phyloP scores from a whole-genome alignment of 2,797 vertebrate genomes.

The Protosalanx chinensis region DNA sequence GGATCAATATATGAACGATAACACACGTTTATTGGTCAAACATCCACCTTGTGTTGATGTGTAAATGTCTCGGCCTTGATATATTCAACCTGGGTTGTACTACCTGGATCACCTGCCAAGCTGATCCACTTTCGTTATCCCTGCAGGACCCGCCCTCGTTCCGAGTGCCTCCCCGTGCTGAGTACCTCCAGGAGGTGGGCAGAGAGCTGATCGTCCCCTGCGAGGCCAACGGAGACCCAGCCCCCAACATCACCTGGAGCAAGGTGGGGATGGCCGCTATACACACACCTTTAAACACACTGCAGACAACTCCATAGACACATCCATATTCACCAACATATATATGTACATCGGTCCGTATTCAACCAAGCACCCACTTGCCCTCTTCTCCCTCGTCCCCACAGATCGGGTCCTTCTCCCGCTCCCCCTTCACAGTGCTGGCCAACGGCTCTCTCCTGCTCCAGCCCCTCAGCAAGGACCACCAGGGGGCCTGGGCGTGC shows the following conservation, averaged over 20 bases:
- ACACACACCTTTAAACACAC: background rate
- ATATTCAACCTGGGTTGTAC: too few relatives aligned
- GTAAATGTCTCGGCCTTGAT: too few relatives aligned
- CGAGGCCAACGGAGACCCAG: conserved; percentile 79
- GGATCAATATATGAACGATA: too few relatives aligned
- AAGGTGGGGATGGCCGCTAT: conserved; percentile 73
- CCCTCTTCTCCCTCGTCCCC: background rate
- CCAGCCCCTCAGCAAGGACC: conserved; percentile 83
- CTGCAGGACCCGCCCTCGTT: conserved; percentile 87
- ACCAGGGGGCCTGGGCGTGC: conserved; percentile 90
- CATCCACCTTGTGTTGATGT: too few relatives aligned
- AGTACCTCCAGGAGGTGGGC: conserved; percentile 94
- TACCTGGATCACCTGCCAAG: too few relatives aligned
- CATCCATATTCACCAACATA: background rate
- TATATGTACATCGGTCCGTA: background rate
- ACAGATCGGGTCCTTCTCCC: conserved; percentile 78
- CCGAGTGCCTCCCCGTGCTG: conserved; percentile 74
- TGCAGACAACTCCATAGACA: background rate
- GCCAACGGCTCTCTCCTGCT: conserved; percentile 85
- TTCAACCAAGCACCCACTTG: background rate
- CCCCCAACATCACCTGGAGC: conserved; percentile 83
- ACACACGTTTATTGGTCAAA: too few relatives aligned
- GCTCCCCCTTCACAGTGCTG: conserved; percentile 69
- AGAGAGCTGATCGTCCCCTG: conserved; percentile 87
- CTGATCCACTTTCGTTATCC: background rate